Percentiles rank a stretch among this genome's conserved stretches.
These are phyloP conservation scores for Macaria liturata DNA, from an alignment of 2,888 invertebrate species.

Conservation along the genomic window DNA sequence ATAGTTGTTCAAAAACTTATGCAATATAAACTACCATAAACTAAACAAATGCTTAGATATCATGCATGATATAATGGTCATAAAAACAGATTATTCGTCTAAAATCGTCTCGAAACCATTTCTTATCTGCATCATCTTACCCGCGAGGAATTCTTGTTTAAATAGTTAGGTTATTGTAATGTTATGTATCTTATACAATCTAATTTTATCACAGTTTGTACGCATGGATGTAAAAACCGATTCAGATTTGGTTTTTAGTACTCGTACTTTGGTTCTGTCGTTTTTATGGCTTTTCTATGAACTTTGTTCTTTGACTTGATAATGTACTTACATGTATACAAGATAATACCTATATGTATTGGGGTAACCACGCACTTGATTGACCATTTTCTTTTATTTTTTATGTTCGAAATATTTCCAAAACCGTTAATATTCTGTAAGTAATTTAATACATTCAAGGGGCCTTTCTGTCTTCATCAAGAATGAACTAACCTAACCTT, in stretches of 20 bases:
- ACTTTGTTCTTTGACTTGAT: conserved; percentile 10
- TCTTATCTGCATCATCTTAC: conserved; percentile 23
- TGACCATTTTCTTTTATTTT: no score
- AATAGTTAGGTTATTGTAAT: conserved; percentile 43
- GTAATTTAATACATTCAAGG: no score
- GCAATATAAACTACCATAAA: conserved; percentile 23
- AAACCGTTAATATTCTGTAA: no score
- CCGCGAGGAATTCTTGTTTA: conserved; percentile 32
- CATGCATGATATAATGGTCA: conserved; percentile 16
- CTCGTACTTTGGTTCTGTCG: conserved; percentile 1
- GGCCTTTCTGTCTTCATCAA: no score
- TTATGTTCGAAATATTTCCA: no score
- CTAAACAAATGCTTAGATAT: conserved; percentile 20
- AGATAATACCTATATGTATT: background rate
- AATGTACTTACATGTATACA: no score
- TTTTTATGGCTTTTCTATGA: conserved; percentile 14
- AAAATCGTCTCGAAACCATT: conserved; percentile 15
- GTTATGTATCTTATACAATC: conserved; percentile 41
- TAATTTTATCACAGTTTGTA: conserved; percentile 35
- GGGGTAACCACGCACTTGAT: conserved; percentile 8
- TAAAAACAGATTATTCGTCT: conserved; percentile 23
- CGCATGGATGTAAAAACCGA: conserved; percentile 22
- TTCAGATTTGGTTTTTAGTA: conserved; percentile 9
- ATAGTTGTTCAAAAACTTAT: conserved; percentile 8
- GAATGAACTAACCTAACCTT: no score